Base-by-base conservation (phyloP, 2,113 vertebrate genomes). In the Pachycephala philippinensis region DNA sequence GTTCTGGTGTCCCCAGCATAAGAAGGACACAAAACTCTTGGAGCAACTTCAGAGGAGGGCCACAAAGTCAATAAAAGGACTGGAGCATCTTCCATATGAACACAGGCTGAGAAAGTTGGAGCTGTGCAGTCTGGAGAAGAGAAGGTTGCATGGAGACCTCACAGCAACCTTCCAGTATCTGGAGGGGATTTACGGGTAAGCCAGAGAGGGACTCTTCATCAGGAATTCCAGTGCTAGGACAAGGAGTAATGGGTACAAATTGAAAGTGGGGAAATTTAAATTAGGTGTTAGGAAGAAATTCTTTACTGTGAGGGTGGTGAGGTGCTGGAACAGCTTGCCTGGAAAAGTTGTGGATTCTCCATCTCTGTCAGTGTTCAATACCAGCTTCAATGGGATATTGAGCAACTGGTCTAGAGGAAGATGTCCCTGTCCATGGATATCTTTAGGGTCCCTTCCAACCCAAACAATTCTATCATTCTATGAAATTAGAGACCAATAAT, bases 241-340 rank as follows among this genome's bases (percentile, higher is more conserved):
- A 42, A 33, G 14, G 26, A 50, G 10, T 33, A 42, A 57, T 37
- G 21, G 26, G 27, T 33, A 42, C 5, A 80, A 50, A 37, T 22
- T 33, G 37, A 57, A 57, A 37, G 15, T 13, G 31, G 17, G 15
- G 26, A 80, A 44, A 65, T 31, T 80, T 33, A 57, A 23, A 18
- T 37, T 15, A 52, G 17, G 31, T 49, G 4, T 50, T 42, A 7
- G 10, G 12, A 88, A 18, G 21, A 64, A 72, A 42, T 42, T 64
- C 5, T 37, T 64, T 80, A 23, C 49, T 35, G 14, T 42, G 35
- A 22, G 6, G 14, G 7, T 57, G 17, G 17, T 31, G 14, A 56
- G 22, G 4, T 0, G 0, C 50, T 80, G 42, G 31, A 50, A 57
- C 16, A 27, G 1, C 14, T 80, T 49, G 12, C 26, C 22, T 18